These are phyloP conservation scores for Drosophila rellima DNA, from an alignment of 2,888 invertebrate genomes.

Conservation along the genomic window DNA sequence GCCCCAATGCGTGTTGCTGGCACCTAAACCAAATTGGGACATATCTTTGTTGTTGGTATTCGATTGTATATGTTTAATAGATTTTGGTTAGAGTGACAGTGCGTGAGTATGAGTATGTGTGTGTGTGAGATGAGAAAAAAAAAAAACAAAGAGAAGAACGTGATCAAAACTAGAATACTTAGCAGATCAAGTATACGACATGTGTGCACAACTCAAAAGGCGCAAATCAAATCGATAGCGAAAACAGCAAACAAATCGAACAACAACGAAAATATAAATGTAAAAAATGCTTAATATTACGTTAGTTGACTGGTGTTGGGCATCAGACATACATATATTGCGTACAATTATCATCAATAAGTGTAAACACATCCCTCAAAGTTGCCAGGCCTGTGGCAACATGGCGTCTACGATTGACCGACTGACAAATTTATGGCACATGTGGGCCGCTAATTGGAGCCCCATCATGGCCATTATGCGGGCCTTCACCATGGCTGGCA, in stretches of 20 bases:
- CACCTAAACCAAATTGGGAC: constrained; percentile 94
- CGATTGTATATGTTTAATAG: constrained; percentile 24
- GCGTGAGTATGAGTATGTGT: constrained; percentile 10
- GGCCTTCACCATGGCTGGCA: constrained; percentile 46
- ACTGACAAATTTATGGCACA: constrained; percentile 50
- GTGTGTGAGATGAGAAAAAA: constrained; percentile 40
- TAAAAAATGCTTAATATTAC: not conserved
- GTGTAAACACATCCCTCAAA: not conserved
- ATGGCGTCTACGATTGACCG: constrained; percentile 15
- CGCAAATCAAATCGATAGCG: constrained; percentile 2
- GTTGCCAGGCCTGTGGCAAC: not conserved
- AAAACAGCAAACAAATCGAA: constrained; percentile 24
- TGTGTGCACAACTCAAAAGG: constrained; percentile 22
- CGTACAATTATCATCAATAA: constrained; percentile 35
- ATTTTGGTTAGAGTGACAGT: constrained; percentile 4
- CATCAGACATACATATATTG: not conserved
- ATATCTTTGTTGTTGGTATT: constrained; percentile 88
- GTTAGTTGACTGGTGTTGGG: not conserved
- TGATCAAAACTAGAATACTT: constrained; percentile 43
- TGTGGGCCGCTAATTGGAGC: constrained; percentile 63
- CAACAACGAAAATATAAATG: not conserved
- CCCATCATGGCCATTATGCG: constrained; percentile 82
- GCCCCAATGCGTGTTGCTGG: constrained; percentile 95
- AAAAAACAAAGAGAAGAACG: constrained; percentile 53
- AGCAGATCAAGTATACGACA: constrained; percentile 36